Base-by-base conservation (phyloP, 2,113 vertebrate species). In the Thunnus maccoyii region DNA sequence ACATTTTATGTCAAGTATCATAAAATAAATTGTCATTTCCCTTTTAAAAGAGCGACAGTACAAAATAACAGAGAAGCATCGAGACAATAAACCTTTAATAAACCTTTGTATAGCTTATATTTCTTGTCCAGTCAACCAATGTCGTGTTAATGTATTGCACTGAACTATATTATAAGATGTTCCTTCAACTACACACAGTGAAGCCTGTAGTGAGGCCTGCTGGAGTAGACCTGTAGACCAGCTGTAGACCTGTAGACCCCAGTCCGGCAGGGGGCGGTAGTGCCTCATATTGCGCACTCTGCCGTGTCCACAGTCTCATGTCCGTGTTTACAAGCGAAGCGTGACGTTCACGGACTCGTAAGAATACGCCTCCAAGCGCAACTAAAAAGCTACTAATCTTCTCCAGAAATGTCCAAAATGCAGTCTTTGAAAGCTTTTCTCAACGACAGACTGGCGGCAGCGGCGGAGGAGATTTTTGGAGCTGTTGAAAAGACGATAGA, bases 281-380 rank as follows among this genome's bases (percentile, higher is more conserved):
- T 16, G 1, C 2, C 17, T 8, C 11, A 6, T 14, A 3, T 0
- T 18, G n/a, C 6, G 0, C 64, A 0, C 22, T 18, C 7, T 30
- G 47, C 22, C 22, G 62, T 67, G 27, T 17, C 72, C 57, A 41
- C 57, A 2, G 13, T 22, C 71, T 89, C 88, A 84, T 73, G 68
- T 92, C 87, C 80, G 80, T 93, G 86, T 94, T 93, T 93, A 93
- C 92, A 91, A 90, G 76, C 69, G 83, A 80, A 92, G 88, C 93
- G 92, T 93, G 88, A 93, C 92, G 91, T 89, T 50, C 82, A 72
- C 12, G 58, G 85, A 84, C 82, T 60, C 65, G 69, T 50, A 55
- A 32, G 58, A 88, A 70, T 16, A 81, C 77, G 83, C 73, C 50
- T 50, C 51, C 6, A 9, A n/a, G n/a, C 47, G 32, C 60, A 6